Percentiles rank a stretch among this genome's conserved stretches.
Evolutionary conservation across 2,113 vertebrate species (phyloP).

Genomic region (Leptocoma aspasia): DNA sequence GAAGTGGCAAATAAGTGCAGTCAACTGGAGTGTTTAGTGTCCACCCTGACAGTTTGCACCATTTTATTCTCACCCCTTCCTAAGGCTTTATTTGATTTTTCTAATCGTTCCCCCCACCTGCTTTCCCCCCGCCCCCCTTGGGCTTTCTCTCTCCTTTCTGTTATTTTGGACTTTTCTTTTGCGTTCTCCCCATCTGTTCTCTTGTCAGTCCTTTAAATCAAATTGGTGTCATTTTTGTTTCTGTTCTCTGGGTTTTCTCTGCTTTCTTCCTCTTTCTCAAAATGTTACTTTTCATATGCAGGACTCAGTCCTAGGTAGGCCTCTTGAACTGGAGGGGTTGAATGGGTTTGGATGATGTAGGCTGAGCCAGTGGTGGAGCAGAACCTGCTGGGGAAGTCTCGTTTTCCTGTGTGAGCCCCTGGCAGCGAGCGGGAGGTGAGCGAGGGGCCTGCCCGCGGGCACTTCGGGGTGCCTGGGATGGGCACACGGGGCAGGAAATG

Average conservation of each 20-base stretch:
- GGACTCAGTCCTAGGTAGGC: neutral
- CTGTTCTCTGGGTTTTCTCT: neutral
- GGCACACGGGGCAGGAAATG: neutral
- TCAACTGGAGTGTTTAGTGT: neutral
- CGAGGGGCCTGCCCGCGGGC: neutral
- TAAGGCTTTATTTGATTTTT: neutral
- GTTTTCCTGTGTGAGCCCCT: neutral
- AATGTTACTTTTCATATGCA: neutral
- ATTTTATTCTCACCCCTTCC: neutral
- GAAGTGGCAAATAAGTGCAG: neutral
- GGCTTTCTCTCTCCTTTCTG: neutral
- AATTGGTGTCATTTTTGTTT: neutral
- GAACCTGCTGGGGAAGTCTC: neutral
- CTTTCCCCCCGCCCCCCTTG: too few relatives aligned
- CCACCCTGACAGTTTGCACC: neutral
- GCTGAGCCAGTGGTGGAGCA: neutral
- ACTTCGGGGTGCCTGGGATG: neutral
- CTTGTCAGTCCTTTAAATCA: neutral
- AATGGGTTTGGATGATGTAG: neutral
- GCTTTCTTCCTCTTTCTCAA: neutral
- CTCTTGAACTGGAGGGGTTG: neutral
- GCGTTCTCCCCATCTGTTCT: neutral
- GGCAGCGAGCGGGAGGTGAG: neutral
- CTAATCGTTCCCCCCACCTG: accelerated
- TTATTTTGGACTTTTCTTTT: neutral